Percentiles rank a stretch among this genome's conserved stretches.
phyloP scores from a whole-genome alignment of 2,797 vertebrate genomes.

The Phaenicophaeus curvirostris region DNA sequence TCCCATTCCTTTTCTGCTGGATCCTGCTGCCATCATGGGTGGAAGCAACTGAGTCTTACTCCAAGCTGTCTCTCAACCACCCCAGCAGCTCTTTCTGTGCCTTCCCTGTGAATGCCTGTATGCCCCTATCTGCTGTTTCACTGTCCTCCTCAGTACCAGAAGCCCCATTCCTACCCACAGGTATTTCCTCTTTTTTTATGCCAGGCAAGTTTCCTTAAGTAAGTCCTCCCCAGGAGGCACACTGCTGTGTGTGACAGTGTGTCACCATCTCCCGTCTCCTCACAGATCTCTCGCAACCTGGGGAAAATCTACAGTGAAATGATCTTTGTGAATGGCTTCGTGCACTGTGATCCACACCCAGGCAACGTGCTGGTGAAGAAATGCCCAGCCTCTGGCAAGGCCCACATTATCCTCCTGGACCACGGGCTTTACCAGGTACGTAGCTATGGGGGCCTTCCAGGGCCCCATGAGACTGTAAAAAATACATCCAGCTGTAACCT shows the following conservation, averaged over 20 bases:
- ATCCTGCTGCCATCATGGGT: neutral
- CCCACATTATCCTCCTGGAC: constrained; percentile 91
- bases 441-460: neutral
- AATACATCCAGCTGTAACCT: neutral
- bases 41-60: neutral
- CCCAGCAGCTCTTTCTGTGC: neutral
- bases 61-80: neutral
- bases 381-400: constrained; percentile 79
- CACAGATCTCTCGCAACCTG: constrained; percentile 90
- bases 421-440: constrained; percentile 95
- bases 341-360: constrained; percentile 97
- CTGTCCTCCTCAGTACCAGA: neutral
- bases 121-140: neutral
- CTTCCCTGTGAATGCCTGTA: neutral
- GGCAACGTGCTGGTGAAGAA: constrained; percentile 93
- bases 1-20: neutral
- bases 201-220: neutral
- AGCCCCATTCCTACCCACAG: neutral
- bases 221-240: neutral
- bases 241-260: neutral
- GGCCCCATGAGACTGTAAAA: neutral
- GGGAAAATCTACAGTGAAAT: constrained; percentile 97
- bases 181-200: neutral
- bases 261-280: neutral
- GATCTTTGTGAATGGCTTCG: constrained; percentile 96